phyloP scores from a whole-genome alignment of 2,888 invertebrate genomes.

The Saturnia pavonia region DNA sequence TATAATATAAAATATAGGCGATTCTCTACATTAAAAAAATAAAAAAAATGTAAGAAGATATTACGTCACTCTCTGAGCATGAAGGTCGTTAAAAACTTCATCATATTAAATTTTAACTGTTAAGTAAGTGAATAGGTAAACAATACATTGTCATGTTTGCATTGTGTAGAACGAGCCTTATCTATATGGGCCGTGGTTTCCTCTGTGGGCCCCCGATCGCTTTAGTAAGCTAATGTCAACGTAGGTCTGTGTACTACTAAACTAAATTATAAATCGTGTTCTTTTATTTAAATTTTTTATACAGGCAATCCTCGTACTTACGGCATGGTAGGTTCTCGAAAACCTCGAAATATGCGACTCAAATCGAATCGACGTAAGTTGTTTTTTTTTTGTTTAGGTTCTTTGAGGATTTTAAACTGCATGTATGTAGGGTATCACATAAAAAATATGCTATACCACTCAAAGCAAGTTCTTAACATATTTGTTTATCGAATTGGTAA shows the following conservation, averaged over 20 bases:
- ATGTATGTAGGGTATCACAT: no score
- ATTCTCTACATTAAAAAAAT: not conserved
- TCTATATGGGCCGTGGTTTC: constrained; percentile 76
- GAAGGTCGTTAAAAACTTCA: constrained; percentile 10
- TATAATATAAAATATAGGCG: not conserved
- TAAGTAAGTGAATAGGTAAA: constrained; percentile 23
- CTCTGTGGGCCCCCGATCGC: constrained; percentile 44
- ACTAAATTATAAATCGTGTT: not conserved
- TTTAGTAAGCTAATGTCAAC: constrained; percentile 17
- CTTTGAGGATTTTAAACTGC: no score
- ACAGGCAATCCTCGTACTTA: no score
- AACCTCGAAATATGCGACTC: no score
- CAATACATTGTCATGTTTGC: constrained; percentile 54
- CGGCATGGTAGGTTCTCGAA: no score
- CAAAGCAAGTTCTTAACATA: no score
- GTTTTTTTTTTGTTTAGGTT: no score
- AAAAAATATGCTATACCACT: no score
- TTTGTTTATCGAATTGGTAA: no score
- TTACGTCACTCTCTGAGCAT: not conserved
- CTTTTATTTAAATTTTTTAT: not conserved
- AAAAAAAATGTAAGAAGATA: not conserved
- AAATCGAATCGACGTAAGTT: no score
- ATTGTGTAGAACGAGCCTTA: constrained; percentile 53
- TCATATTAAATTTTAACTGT: constrained; percentile 15
- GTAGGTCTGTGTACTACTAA: constrained; percentile 17